phyloP scores from a whole-genome alignment of 2,888 invertebrate species.

The Amblyteles armatorius region DNA sequence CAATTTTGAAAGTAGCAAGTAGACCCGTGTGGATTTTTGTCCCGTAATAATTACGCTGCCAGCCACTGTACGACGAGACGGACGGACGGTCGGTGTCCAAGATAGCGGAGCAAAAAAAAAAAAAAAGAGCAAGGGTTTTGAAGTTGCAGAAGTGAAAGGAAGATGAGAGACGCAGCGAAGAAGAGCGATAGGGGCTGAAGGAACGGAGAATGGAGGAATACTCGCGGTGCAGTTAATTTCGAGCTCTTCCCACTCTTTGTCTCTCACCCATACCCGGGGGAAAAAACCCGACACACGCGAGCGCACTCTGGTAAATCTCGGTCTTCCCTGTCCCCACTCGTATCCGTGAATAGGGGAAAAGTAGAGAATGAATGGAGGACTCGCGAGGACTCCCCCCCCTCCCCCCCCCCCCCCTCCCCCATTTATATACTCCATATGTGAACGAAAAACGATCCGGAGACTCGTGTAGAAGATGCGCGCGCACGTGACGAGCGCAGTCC shows the following conservation, averaged over 20 bases:
- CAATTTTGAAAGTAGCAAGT: not conserved
- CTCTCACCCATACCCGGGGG: slow-evolving; percentile 29
- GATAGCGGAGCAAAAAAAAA: slow-evolving; percentile 66
- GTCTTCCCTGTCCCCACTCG: slow-evolving; percentile 23
- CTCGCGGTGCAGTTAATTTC: slow-evolving; percentile 63
- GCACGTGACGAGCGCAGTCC: slow-evolving; percentile 48
- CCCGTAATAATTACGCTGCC: slow-evolving; percentile 79
- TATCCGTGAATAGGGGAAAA: slow-evolving; percentile 51
- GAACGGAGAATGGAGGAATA: slow-evolving; percentile 52
- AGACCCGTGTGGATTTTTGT: not conserved
- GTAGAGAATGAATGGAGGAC: slow-evolving; percentile 58
- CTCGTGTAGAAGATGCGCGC: slow-evolving; percentile 62
- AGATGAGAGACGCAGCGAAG: slow-evolving; percentile 54
- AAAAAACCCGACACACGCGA: slow-evolving; percentile 11
- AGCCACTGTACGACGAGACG: slow-evolving; percentile 78
- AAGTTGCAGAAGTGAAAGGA: slow-evolving; percentile 37
- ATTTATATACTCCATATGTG: slow-evolving; percentile 62
- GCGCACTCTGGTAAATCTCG: slow-evolving; percentile 32
- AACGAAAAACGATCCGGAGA: slow-evolving; percentile 62
- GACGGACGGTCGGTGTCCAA: slow-evolving; percentile 60
- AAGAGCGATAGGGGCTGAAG: slow-evolving; percentile 54
- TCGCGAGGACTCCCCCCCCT: slow-evolving; percentile 59
- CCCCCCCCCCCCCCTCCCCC: not conserved
- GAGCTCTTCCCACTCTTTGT: slow-evolving; percentile 65
- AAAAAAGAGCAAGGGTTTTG: slow-evolving; percentile 22